Evolutionary conservation across 2,888 invertebrate genomes (phyloP), one percentile per base, ranked within the genome.

Genomic region (Hermaeophaga mercurialis): DNA sequence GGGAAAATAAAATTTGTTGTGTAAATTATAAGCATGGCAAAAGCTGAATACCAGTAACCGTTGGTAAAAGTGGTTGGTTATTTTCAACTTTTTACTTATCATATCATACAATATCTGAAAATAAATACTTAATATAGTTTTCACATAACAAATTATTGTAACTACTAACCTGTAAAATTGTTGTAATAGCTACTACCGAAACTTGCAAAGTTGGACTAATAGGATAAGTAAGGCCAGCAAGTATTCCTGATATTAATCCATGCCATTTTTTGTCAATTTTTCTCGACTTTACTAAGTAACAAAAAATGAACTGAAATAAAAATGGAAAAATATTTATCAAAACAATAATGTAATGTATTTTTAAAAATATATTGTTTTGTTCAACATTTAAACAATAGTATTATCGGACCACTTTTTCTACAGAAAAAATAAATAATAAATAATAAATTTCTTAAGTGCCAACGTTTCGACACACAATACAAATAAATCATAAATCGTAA

Each of bases 121-220:
- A 55, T 31, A 31, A 38, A 39, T 12, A 9, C 41, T 3, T 5
- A 8, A 22, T 24, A 38, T 14, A 14, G 12, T 22, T 14, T 2
- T 8, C 9, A 39, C 1, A n/a, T 8, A n/a, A 8, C n/a, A 9
- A 18, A 1, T 18, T 41, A 7, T 28, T 28, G 3, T 28, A 6
- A 28, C 6, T 22, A n/a, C 22, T 58, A 65, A 83, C 83, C 77
- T 84, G 84, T 54, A 83, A 67, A 0, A 80, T 70, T 0, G 82
- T 82, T 0, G 83, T 83, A 24, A 82, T 61, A 0, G 81, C 81
- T 4, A 82, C 81, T 5, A 81, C 64, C 0, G 82, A 75, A 11
- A 83, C 80, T 12, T 83, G 80, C n/a, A 80, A 74, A 11, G 81
- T 82, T 0, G 83, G 83, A 3, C 81, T 74, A 1, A 82, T 80